These are phyloP conservation scores for Platycercus adscitus DNA, from an alignment of 2,113 vertebrate genomes.

Conservation along the genomic window DNA sequence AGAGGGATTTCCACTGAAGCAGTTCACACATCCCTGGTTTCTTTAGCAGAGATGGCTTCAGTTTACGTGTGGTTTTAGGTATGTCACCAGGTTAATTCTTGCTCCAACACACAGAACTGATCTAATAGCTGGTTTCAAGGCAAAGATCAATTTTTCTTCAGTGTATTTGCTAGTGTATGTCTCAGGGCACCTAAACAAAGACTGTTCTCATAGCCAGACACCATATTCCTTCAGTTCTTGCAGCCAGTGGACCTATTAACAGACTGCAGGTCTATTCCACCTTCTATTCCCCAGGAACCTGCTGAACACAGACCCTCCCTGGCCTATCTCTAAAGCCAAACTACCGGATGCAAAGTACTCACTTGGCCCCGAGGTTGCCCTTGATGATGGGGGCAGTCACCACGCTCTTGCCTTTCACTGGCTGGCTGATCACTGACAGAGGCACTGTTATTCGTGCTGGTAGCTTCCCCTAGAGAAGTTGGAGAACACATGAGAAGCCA, in stretches of 20 bases:
- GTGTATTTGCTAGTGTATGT: background rate
- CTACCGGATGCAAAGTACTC: constrained; percentile 41
- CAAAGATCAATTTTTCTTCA: background rate
- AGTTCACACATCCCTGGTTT: background rate
- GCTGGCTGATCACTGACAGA: constrained; percentile 94
- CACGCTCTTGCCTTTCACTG: constrained; percentile 93
- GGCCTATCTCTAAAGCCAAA: background rate
- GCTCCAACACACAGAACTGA: background rate
- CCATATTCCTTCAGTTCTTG: background rate
- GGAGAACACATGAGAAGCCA: background rate
- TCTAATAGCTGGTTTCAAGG: background rate
- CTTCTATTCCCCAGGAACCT: background rate
- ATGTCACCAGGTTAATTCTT: background rate
- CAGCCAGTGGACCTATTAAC: background rate
- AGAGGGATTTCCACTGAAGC: background rate
- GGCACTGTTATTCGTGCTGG: constrained; percentile 94
- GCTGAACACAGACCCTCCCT: background rate
- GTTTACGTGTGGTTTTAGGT: background rate
- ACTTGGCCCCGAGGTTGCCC: constrained; percentile 94
- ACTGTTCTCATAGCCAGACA: background rate
- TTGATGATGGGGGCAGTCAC: constrained; percentile 94
- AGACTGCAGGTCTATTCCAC: background rate
- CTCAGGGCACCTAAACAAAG: background rate
- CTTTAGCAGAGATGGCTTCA: background rate
- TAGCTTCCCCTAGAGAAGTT: constrained; percentile 85